These are phyloP conservation scores for Darevskia nairensis DNA, from an alignment of 2,797 vertebrate genomes.

Conservation along the genomic window DNA sequence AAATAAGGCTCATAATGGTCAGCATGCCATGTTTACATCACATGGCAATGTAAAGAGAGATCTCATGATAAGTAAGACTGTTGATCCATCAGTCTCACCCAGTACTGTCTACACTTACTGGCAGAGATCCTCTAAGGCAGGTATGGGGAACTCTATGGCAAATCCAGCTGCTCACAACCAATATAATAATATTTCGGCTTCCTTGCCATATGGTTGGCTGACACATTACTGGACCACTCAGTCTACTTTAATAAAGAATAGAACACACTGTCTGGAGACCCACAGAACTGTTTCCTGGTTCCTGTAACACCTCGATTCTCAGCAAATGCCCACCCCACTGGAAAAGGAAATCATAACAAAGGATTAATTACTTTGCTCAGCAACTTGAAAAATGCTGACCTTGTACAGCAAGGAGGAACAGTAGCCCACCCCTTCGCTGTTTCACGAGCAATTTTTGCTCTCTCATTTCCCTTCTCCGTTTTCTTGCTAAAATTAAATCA, in stretches of 20 bases:
- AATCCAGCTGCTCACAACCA: not conserved
- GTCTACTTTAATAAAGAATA: not conserved
- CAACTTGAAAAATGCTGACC: slow-evolving; percentile 36
- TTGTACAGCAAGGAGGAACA: not conserved
- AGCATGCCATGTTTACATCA: too few species aligned
- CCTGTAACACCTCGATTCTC: not conserved
- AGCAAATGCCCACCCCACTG: not conserved
- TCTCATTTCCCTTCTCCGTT: slow-evolving; percentile 50
- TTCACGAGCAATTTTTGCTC: slow-evolving; percentile 24
- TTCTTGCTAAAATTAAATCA: not conserved
- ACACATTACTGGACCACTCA: not conserved
- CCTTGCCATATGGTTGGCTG: not conserved
- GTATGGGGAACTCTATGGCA: too few species aligned
- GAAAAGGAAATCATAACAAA: slow-evolving; percentile 1
- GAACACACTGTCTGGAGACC: not conserved
- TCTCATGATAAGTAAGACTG: too few species aligned
- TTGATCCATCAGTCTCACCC: too few species aligned
- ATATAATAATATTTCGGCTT: not conserved
- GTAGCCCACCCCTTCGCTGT: not conserved
- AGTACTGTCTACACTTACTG: too few species aligned
- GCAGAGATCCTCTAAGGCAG: too few species aligned
- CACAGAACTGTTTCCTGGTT: not conserved
- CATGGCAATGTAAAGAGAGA: too few species aligned
- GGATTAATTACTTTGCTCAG: slow-evolving; percentile 19
- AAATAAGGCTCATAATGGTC: too few species aligned